Evolutionary conservation across 2,888 invertebrate genomes (phyloP), one percentile per base, ranked within the genome.

Genomic region (Andrena bicolor): DNA sequence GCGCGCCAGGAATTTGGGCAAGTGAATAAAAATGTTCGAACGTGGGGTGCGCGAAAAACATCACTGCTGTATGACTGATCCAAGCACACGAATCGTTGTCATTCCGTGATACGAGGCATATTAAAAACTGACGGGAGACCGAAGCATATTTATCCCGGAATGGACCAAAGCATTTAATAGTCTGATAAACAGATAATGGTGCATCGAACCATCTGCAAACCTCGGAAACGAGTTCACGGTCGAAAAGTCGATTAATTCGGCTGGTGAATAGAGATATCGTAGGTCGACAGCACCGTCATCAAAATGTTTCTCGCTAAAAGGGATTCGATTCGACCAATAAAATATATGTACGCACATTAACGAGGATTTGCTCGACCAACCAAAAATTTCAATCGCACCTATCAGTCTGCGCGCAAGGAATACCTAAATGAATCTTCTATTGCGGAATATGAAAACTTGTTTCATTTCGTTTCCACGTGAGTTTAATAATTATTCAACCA

Each of bases 141-240:
- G 41, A 5, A 23, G 20, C 72, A 35, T 13, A 13, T 53, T 82
- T 68, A 65, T 72, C 68, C 65, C 10, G 28, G 7, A 26, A 71
- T 28, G 35, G 68, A 30, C 28, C 20, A 72, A 56, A 64, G 53
- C 70, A 51, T 83, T 86, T 85, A 84, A 86, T 72, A 80, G 80
- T 68, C 74, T 76, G 75, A 86, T 86, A 82, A 88, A 88, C 83
- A 82, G 82, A 81, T 86, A 87, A 87, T 81, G 61, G 65, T 20
- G 49, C 73, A n/a, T 16, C 35, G 63, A 48, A 23, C 64, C 72
- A 61, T 82, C 76, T 75, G 28, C 63, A 58, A 80, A 60, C 69
- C 35, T 58, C 30, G 76, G 71, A 77, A 84, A 76, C 71, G 60
- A 71, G 61, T n/a, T 60, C 6, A 35, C 53, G 56, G 23, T n/a